Evolutionary conservation across 2,888 invertebrate species (phyloP).

Genomic region (Tachina lurida): DNA sequence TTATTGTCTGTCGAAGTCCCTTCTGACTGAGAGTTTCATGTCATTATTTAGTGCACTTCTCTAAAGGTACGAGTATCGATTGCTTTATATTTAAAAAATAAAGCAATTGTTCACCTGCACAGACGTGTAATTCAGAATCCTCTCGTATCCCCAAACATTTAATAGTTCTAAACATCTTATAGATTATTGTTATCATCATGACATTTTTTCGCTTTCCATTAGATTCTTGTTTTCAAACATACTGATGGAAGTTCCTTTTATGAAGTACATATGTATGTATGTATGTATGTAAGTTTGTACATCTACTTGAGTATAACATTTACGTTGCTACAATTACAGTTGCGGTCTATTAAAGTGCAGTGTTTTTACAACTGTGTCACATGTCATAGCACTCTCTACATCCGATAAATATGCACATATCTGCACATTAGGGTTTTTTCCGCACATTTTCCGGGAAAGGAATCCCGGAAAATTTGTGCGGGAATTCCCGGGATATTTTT

Average conservation of each 20-base stretch:
- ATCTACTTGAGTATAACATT: too few relatives aligned
- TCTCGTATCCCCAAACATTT: not conserved
- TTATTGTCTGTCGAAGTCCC: constrained; percentile 4
- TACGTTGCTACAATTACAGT: not conserved
- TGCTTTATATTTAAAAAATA: not conserved
- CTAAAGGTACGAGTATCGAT: not conserved
- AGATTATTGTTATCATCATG: constrained; percentile 36
- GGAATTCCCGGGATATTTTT: too few relatives aligned
- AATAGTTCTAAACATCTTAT: constrained; percentile 1
- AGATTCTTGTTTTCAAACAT: constrained; percentile 27
- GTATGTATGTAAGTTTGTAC: not conserved
- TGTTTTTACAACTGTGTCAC: not conserved
- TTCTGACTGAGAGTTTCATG: not conserved
- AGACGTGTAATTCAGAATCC: not conserved
- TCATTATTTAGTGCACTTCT: not conserved
- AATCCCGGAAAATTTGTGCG: too few relatives aligned
- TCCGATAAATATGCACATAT: too few relatives aligned
- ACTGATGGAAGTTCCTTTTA: not conserved
- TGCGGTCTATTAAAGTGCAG: not conserved
- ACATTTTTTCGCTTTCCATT: constrained; percentile 45
- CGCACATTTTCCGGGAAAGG: too few relatives aligned
- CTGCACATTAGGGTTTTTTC: too few relatives aligned
- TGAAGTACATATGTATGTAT: not conserved
- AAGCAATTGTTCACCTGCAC: not conserved
- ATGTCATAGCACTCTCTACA: too few relatives aligned